Percentiles rank a stretch among this genome's conserved stretches.
Conservation (phyloP, 2,888 invertebrate genomes). For the Ichneumoninae sp. region DNA sequence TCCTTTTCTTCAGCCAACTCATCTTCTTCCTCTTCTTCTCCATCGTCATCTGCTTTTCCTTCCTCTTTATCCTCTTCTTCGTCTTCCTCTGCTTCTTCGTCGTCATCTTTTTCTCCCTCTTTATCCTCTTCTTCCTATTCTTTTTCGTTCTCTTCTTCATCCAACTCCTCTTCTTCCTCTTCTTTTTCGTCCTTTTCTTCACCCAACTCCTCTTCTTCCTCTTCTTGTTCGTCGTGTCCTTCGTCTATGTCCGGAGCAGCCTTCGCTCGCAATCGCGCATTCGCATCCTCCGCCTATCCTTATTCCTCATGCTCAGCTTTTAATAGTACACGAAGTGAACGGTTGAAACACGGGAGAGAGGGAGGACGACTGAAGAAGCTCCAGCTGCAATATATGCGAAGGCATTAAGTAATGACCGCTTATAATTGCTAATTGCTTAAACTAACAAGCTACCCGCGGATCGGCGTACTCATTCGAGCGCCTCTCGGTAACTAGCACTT, state of each 20-base stretch:
- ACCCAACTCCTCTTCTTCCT: background rate
- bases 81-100: slow-evolving; percentile 18
- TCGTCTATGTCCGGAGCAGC: slow-evolving; percentile 62
- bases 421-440: slow-evolving; percentile 68
- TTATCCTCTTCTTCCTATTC: background rate
- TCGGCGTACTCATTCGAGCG: slow-evolving; percentile 20
- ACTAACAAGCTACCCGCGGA: slow-evolving; percentile 64
- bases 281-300: slow-evolving; percentile 51
- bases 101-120: background rate
- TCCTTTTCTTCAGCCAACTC: too few species aligned
- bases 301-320: slow-evolving; percentile 34
- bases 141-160: slow-evolving; percentile 12
- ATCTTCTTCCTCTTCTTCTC: background rate
- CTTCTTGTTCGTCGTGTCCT: slow-evolving; percentile 46
- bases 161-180: slow-evolving; percentile 16
- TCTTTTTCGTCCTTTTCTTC: slow-evolving; percentile 52
- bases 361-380: slow-evolving; percentile 19
- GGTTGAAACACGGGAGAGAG: background rate
- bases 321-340: slow-evolving; percentile 43
- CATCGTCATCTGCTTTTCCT: slow-evolving; percentile 3
- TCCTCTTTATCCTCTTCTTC: slow-evolving; percentile 48
- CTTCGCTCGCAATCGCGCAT: slow-evolving; percentile 58
- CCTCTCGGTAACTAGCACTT: slow-evolving; percentile 47
- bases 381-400: slow-evolving; percentile 55
- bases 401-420: slow-evolving; percentile 67